phyloP scores from a whole-genome alignment of 2,888 invertebrate genomes.

The Oscheius sp. region DNA sequence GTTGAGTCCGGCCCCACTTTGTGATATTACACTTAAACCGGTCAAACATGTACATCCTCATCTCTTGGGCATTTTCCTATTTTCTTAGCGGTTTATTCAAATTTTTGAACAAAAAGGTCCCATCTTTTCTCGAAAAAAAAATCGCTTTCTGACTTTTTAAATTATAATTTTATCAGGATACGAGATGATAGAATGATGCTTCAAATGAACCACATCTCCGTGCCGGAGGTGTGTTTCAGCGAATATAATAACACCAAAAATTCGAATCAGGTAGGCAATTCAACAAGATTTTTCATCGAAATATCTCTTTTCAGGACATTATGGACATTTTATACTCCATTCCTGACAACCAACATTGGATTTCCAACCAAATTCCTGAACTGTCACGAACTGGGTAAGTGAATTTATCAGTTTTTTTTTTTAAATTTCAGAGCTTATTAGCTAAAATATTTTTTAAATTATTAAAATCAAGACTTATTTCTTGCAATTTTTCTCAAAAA shows the following conservation, averaged over 20 bases:
- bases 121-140: too few species aligned
- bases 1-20: constrained; percentile 26
- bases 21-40: constrained; percentile 19
- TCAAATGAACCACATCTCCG: constrained; percentile 3
- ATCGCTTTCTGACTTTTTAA: not conserved
- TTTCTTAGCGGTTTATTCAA: not conserved
- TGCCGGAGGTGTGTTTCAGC: constrained; percentile 21
- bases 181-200: constrained; percentile 16
- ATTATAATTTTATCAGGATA: not conserved
- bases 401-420: not conserved
- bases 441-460: too few species aligned
- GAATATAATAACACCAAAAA: not conserved
- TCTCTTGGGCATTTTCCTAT: not conserved
- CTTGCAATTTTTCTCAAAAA: too few species aligned
- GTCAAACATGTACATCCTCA: constrained; percentile 9
- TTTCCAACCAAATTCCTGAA: constrained; percentile 23
- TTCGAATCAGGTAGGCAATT: constrained; percentile 10
- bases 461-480: too few species aligned
- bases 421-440: too few species aligned
- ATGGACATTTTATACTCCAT: constrained; percentile 32
- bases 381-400: constrained; percentile 26
- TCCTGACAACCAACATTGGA: constrained; percentile 35
- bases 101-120: not conserved
- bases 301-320: constrained; percentile 33
- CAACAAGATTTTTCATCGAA: not conserved